Conservation (phyloP, 2,888 invertebrate genomes). For the Taphrorychus bicolor region DNA sequence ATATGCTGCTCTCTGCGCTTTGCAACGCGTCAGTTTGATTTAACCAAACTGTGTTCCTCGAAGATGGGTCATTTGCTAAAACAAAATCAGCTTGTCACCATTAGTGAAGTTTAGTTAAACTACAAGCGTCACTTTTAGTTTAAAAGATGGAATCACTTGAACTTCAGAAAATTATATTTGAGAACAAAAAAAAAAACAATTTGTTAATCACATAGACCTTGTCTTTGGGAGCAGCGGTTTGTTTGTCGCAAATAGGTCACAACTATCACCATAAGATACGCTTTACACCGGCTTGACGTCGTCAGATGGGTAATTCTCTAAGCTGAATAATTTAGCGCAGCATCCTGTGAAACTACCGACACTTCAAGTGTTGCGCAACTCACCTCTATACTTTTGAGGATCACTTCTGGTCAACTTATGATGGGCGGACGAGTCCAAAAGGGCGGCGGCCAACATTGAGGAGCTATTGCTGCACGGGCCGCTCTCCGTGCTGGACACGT, state of each 20-base stretch:
- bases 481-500: slow-evolving; percentile 50
- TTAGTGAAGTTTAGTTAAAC: no score
- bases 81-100: no score
- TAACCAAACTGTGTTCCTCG: slow-evolving; percentile 56
- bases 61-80: slow-evolving; percentile 50
- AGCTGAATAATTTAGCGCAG: no score
- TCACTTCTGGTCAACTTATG: slow-evolving; percentile 52
- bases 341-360: no score
- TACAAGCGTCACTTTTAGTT: no score
- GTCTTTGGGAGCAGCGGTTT: no score
- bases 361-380: slow-evolving; percentile 3
- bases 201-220: not conserved
- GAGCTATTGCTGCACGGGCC: slow-evolving; percentile 53
- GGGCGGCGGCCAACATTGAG: slow-evolving; percentile 66
- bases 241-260: no score
- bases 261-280: no score
- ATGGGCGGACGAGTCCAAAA: slow-evolving; percentile 63
- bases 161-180: no score
- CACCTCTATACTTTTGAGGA: slow-evolving; percentile 56
- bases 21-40: slow-evolving; percentile 51
- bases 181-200: no score
- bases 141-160: not conserved
- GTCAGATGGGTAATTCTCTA: no score
- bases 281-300: no score
- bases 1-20: slow-evolving; percentile 62